Conservation (phyloP, 2,888 invertebrate species). For the Ernsta delagoae region DNA sequence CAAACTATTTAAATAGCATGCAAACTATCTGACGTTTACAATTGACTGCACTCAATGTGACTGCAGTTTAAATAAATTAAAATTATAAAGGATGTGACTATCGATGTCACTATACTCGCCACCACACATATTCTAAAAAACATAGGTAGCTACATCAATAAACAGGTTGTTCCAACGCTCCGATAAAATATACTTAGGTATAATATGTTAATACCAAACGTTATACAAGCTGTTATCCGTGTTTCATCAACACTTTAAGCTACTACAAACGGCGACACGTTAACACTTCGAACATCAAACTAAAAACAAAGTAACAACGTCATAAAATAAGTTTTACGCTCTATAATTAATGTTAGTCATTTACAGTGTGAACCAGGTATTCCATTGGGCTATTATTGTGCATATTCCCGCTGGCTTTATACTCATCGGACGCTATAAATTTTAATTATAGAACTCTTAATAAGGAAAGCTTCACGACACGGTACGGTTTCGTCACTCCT, state of each 20-base stretch:
- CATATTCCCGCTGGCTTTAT: slow-evolving; percentile 52
- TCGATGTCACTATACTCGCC: too few relatives aligned
- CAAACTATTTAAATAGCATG: too few relatives aligned
- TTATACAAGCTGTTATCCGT: slow-evolving; percentile 40
- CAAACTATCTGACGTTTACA: too few relatives aligned
- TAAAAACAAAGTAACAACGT: slow-evolving; percentile 23
- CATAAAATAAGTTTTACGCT: slow-evolving; percentile 34
- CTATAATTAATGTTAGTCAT: slow-evolving; percentile 39
- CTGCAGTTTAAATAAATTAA: too few relatives aligned
- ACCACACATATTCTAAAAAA: too few relatives aligned
- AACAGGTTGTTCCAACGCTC: neutral
- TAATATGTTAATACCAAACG: slow-evolving; percentile 39
- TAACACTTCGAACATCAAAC: slow-evolving; percentile 18
- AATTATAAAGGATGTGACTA: too few relatives aligned
- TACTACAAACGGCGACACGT: neutral
- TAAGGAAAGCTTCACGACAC: slow-evolving; percentile 78
- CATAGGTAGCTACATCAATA: too few relatives aligned
- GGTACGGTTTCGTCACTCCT: slow-evolving; percentile 74
- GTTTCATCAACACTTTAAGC: neutral
- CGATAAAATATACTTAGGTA: too few relatives aligned
- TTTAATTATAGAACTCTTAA: slow-evolving; percentile 82
- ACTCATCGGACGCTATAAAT: slow-evolving; percentile 67
- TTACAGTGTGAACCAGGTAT: slow-evolving; percentile 44
- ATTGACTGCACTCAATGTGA: too few relatives aligned
- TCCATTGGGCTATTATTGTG: slow-evolving; percentile 48